Evolutionary conservation across 2,888 invertebrate genomes (phyloP), one percentile per base, ranked within the genome.

Genomic region (Plagodis pulveraria): DNA sequence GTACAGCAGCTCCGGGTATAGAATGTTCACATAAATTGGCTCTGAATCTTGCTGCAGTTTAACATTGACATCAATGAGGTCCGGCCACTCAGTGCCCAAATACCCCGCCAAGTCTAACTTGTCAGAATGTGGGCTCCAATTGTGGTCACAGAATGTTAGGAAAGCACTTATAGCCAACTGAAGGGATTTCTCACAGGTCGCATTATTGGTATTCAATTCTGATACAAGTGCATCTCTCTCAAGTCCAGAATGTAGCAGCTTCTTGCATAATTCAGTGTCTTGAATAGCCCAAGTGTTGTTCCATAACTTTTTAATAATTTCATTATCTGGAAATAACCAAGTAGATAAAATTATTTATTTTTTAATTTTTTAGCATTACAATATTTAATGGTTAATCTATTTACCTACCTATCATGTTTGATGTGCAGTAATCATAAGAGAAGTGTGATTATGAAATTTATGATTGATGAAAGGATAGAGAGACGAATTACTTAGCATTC

Each of bases 51-150:
- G 76, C 35, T 93, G 88, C 22, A 95, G 79, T 63, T 84, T 75
- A 22, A 79, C 72, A 43, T 71, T 66, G 44, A 88, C 89, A 72
- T 94, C 88, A 40, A 92, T 65, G 44, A 78, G 70, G 61, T 89
- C 82, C 5, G 94, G 93, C 83, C 89, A 91, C 42, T 87, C 80
- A 0, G 67, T 63, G 8, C 84, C 83, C 12, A 94, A 76, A 69
- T 91, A 92, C 40, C 90, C 76, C 10, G 83, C 78, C 48, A 93
- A 72, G 46, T 83, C 75, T 0, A 91, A 76, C 40, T 88, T 80
- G 35, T 93, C 78, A 45, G 92, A 84, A 5, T 97, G 96, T 0
- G 98, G 96, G 50, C 96, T 95, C 94, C 97, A 98, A 86, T 98
- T 98, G 53, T 93, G 93, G 81, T 97, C 96, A 54, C 97, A 94